These are phyloP conservation scores for Bombyx mandarina DNA, from an alignment of 1,140 invertebrate genomes.

Conservation along the genomic window DNA sequence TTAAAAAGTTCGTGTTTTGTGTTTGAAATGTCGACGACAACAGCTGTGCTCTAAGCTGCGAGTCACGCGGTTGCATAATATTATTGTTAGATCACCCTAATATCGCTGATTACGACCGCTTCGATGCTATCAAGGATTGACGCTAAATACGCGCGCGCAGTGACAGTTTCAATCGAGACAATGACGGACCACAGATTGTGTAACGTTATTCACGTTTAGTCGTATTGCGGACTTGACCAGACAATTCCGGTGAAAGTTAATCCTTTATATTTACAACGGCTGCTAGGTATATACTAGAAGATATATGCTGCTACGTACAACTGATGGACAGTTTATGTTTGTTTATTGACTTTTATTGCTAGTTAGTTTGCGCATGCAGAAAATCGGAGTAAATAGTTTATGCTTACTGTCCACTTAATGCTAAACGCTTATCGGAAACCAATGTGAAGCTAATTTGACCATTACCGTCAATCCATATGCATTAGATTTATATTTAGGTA, in stretches of 20 bases:
- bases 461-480: too few species aligned
- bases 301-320: too few species aligned
- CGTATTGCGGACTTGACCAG: constrained; percentile 39
- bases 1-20: too few species aligned
- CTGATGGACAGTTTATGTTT: too few species aligned
- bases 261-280: not conserved
- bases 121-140: constrained; percentile 65
- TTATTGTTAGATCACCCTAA: constrained; percentile 27
- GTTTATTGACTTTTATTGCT: too few species aligned
- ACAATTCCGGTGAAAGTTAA: constrained; percentile 56
- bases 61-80: constrained; percentile 36
- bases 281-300: too few species aligned
- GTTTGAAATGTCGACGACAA: not conserved
- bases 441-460: too few species aligned
- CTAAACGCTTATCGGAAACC: too few species aligned
- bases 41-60: constrained; percentile 9
- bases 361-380: too few species aligned
- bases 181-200: constrained; percentile 55
- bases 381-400: too few species aligned
- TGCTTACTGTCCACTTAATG: too few species aligned
- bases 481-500: too few species aligned
- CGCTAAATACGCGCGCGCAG: constrained; percentile 60
- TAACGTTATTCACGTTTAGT: constrained; percentile 51
- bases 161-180: constrained; percentile 64
- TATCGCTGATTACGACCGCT: constrained; percentile 38